These are phyloP conservation scores for Hydropotes inermis DNA, from an alignment of 2,113 vertebrate genomes.

Conservation along the genomic window DNA sequence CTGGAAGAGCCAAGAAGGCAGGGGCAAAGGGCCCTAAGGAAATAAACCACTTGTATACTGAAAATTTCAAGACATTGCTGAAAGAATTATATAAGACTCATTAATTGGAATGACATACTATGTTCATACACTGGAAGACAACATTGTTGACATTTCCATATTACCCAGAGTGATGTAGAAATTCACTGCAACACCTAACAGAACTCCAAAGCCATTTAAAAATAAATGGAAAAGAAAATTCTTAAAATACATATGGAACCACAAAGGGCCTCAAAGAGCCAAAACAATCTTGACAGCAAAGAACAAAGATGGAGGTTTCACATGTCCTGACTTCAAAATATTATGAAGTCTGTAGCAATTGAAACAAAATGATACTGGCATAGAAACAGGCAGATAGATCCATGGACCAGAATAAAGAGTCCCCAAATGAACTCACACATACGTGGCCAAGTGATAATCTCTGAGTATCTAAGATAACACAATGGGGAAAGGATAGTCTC, in stretches of 20 bases:
- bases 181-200: background rate
- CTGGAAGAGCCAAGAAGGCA: background rate
- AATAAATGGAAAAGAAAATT: background rate
- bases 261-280: background rate
- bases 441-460: background rate
- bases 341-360: background rate
- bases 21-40: background rate
- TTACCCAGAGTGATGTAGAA: background rate
- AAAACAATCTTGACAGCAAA: background rate
- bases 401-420: background rate
- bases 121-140: background rate
- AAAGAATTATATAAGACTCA: background rate
- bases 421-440: background rate
- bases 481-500: background rate
- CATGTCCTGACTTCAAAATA: background rate
- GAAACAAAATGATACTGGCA: background rate
- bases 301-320: background rate
- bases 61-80: background rate
- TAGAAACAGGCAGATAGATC: background rate
- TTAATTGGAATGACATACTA: background rate
- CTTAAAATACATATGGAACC: background rate
- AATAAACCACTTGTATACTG: background rate
- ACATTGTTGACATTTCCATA: background rate
- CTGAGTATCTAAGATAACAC: background rate
- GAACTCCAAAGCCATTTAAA: background rate